Conservation (phyloP, 2,888 invertebrate species). For the Cheilosia scutellata region DNA sequence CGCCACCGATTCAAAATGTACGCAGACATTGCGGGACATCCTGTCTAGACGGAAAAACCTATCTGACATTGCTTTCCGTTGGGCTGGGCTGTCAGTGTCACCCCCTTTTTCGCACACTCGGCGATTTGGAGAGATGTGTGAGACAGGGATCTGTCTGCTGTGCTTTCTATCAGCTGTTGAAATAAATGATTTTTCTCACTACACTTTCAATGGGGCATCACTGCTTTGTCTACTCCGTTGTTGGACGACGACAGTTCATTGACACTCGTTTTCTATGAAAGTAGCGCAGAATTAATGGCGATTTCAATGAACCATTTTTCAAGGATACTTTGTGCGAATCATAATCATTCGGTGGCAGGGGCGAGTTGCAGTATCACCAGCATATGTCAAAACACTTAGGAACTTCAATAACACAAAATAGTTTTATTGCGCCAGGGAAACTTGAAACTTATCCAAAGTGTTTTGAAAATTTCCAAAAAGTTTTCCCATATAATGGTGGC, state of each 20-base stretch:
- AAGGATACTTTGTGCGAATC: conserved; percentile 26
- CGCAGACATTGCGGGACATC: conserved; percentile 70
- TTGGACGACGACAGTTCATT: conserved; percentile 50
- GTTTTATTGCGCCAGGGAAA: conserved; percentile 67
- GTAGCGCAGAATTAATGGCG: conserved; percentile 44
- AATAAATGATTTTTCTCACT: conserved; percentile 51
- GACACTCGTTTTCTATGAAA: conserved; percentile 26
- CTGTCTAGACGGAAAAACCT: conserved; percentile 70
- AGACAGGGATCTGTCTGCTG: conserved; percentile 44
- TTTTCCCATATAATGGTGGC: conserved; percentile 36
- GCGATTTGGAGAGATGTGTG: neutral
- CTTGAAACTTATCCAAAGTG: conserved; percentile 71
- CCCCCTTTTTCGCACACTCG: conserved; percentile 58
- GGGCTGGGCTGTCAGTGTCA: conserved; percentile 38
- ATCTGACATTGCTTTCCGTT: conserved; percentile 64
- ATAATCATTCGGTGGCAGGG: conserved; percentile 28
- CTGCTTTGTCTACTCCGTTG: conserved; percentile 5
- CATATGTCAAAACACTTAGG: conserved; percentile 71
- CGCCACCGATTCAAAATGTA: conserved; percentile 39
- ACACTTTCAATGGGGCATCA: conserved; percentile 46
- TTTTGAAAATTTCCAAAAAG: conserved; percentile 43
- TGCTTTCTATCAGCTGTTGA: conserved; percentile 63
- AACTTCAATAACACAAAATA: conserved; percentile 66
- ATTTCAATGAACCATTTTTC: conserved; percentile 21
- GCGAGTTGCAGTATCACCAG: conserved; percentile 37